Conservation (phyloP, 2,797 vertebrate species). For the Mycteria americana region DNA sequence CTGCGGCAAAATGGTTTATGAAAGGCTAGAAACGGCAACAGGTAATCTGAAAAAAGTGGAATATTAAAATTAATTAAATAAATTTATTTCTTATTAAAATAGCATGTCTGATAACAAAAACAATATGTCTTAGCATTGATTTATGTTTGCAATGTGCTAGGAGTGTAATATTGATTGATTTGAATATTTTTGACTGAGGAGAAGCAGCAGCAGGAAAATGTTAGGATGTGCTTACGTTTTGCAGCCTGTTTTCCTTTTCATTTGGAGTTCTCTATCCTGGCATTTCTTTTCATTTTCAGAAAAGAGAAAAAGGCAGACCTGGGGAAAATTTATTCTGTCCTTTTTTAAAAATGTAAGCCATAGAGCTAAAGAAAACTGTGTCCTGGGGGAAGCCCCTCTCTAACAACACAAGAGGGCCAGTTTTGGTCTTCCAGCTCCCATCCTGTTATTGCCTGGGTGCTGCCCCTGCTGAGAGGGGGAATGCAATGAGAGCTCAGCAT, state of each 20-base stretch:
- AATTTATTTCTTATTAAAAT: neutral
- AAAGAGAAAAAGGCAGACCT: neutral
- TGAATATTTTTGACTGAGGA: neutral
- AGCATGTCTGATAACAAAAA: neutral
- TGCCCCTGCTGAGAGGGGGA: neutral
- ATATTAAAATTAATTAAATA: neutral
- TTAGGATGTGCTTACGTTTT: neutral
- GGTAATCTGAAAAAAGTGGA: neutral
- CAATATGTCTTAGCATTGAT: neutral
- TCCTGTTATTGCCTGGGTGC: fast-evolving
- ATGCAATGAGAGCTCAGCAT: neutral
- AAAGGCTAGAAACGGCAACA: neutral
- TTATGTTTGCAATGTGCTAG: neutral
- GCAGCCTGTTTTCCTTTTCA: neutral
- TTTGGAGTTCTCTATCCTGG: neutral
- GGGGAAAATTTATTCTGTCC: neutral
- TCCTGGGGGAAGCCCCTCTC: neutral
- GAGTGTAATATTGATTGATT: neutral
- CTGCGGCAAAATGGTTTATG: neutral
- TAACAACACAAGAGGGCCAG: neutral
- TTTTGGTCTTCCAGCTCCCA: neutral
- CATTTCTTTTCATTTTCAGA: neutral
- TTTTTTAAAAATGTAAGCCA: neutral
- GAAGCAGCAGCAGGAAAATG: neutral
- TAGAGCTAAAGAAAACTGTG: neutral